Evolutionary conservation across 2,113 vertebrate genomes (phyloP).

Genomic region (Ondatra zibethicus): DNA sequence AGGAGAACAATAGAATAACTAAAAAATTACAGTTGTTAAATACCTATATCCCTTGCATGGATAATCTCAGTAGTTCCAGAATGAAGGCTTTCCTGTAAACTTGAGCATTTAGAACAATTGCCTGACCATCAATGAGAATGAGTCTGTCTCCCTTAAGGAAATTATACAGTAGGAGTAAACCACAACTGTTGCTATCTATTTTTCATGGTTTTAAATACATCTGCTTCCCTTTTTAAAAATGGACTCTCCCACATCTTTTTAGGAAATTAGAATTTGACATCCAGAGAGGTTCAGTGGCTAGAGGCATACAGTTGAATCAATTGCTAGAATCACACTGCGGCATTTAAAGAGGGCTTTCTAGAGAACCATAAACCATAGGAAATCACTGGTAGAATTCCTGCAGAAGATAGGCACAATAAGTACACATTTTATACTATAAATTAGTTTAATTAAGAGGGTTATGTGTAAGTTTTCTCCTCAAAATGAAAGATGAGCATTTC

Average conservation of each 20-base stretch:
- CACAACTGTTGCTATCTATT: neutral
- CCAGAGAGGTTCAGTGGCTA: neutral
- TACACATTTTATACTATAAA: neutral
- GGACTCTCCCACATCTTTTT: accelerated
- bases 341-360: neutral
- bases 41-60: neutral
- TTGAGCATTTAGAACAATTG: neutral
- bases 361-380: neutral
- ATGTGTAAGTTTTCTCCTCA: neutral
- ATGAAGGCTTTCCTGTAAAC: neutral
- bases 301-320: neutral
- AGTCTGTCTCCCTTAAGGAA: neutral
- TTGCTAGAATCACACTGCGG: neutral
- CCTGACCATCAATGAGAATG: neutral
- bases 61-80: neutral
- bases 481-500: neutral
- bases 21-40: neutral
- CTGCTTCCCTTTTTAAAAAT: neutral
- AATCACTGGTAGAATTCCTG: neutral
- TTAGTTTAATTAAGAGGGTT: neutral
- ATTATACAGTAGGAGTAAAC: neutral
- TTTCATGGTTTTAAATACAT: neutral
- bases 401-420: neutral
- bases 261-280: neutral
- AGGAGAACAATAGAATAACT: neutral